Evolutionary conservation across 2,888 invertebrate species (phyloP).

Genomic region (Metallyticus violacea): DNA sequence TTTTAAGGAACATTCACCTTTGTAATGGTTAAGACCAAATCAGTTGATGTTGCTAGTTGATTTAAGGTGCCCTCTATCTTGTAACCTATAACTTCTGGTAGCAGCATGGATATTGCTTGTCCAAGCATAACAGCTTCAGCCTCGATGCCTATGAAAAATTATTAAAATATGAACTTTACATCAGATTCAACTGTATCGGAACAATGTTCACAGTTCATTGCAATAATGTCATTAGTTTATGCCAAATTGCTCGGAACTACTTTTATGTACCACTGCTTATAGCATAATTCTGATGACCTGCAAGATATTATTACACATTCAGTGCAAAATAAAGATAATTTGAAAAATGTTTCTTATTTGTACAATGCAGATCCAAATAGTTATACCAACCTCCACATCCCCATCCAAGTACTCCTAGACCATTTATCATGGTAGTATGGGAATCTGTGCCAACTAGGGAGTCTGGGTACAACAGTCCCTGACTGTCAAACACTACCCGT

Average conservation of each 20-base stretch:
- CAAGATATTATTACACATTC: too few species aligned
- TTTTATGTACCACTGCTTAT: too few species aligned
- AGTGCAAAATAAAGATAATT: too few species aligned
- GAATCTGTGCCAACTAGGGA: conserved; percentile 97
- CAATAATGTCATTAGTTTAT: too few species aligned
- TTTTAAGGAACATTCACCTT: too few species aligned
- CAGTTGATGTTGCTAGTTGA: conserved; percentile 89
- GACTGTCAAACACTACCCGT: conserved; percentile 78
- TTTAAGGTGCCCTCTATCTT: conserved; percentile 76
- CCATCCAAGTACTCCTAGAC: conserved; percentile 95
- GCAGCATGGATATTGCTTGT: conserved; percentile 93
- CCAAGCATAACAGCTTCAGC: conserved; percentile 99
- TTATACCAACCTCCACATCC: conserved; percentile 72
- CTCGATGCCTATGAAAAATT: conserved; percentile 78
- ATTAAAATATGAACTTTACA: too few species aligned
- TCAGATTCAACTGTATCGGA: too few species aligned
- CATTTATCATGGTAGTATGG: conserved; percentile 99
- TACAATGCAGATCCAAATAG: too few species aligned
- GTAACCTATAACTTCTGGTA: conserved; percentile 96
- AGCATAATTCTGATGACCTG: too few species aligned
- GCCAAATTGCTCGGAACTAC: too few species aligned
- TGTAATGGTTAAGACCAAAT: conserved; percentile 94
- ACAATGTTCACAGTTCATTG: too few species aligned
- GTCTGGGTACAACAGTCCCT: conserved; percentile 74
- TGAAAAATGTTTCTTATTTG: too few species aligned